These are phyloP conservation scores for Andrena hattorfiana DNA, from an alignment of 2,888 invertebrate species.

Conservation along the genomic window DNA sequence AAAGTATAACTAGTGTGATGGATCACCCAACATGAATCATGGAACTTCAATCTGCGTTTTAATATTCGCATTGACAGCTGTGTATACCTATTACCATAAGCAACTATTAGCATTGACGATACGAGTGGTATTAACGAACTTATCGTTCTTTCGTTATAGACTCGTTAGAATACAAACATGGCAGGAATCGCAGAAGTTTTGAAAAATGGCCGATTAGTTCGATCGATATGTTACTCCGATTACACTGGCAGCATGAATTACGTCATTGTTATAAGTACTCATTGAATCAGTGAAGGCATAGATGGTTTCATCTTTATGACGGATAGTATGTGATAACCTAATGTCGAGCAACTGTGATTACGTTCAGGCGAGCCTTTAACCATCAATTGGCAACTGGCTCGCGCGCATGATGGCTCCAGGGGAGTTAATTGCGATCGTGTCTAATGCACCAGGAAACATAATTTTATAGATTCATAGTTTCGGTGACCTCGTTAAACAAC, in stretches of 20 bases:
- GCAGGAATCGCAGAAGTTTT: background rate
- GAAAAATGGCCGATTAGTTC: conserved; percentile 2
- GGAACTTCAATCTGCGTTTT: conserved; percentile 20
- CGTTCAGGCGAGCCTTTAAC: background rate
- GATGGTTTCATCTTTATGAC: background rate
- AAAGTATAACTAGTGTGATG: background rate
- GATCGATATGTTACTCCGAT: conserved; percentile 8
- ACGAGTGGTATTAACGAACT: conserved; percentile 13
- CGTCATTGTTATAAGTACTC: conserved; percentile 39
- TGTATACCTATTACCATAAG: conserved; percentile 39
- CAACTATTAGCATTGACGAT: background rate
- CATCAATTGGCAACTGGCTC: background rate
- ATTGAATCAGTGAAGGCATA: background rate
- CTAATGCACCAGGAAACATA: conserved; percentile 6
- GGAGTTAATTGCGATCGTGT: background rate
- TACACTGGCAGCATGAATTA: conserved; percentile 10
- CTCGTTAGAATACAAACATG: conserved; percentile 8
- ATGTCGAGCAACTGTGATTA: conserved; percentile 3
- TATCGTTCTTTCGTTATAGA: conserved; percentile 32
- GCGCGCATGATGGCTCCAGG: background rate
- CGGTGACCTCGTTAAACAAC: conserved; percentile 30
- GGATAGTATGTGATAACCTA: conserved; percentile 4
- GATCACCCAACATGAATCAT: conserved; percentile 25
- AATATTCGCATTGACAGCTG: background rate
- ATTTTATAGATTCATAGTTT: conserved; percentile 25